Base-by-base conservation (phyloP, 2,888 invertebrate genomes). In the Camptogramma bilineatum region DNA sequence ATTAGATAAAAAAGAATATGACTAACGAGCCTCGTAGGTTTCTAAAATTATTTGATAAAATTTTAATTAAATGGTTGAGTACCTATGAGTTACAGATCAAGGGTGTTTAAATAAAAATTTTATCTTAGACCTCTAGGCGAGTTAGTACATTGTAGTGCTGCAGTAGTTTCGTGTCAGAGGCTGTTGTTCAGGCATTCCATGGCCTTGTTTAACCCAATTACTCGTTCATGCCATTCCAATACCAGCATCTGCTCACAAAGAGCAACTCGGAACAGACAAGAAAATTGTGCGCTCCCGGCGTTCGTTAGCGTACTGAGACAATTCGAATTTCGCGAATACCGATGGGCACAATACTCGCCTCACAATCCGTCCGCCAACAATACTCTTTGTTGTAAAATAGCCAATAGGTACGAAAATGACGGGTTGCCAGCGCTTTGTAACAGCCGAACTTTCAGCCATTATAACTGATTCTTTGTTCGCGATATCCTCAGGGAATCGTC, bases 321-420 rank as follows among this genome's bases (percentile, higher is more conserved):
- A 91, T 90, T 92, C 91, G 87, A 85, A 91, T 91, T 91, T 91
- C 79, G 87, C 89, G 84, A 90, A 91, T 88, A 85, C 80, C 81
- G 76, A 82, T 82, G 77, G 78, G 74, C 80, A 87, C 86, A 90
- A 91, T 88, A 79, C 84, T 72, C 75, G 77, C 74, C 78, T 81
- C 68, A 80, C 83, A 89, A 88, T 88, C 82, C 80, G 74, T 76
- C 74, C 71, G 72, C 76, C 74, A 83, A 91, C 90, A 92, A 93
- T 87, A 79, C 75, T 71, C 81, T 85, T 92, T 92, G 90, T 93
- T 86, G 84, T 90, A 92, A 91, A 90, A 92, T 92, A 90, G 91
- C 91, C 92, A 90, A 91, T 92, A 90, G 88, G 86, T 89, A 89
- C 83, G 86, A 90, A 92, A 91, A 92, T 92, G 91, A 91, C 90